Evolutionary conservation across 2,797 vertebrate species (phyloP).

Genomic region (Tenualosa ilisha): DNA sequence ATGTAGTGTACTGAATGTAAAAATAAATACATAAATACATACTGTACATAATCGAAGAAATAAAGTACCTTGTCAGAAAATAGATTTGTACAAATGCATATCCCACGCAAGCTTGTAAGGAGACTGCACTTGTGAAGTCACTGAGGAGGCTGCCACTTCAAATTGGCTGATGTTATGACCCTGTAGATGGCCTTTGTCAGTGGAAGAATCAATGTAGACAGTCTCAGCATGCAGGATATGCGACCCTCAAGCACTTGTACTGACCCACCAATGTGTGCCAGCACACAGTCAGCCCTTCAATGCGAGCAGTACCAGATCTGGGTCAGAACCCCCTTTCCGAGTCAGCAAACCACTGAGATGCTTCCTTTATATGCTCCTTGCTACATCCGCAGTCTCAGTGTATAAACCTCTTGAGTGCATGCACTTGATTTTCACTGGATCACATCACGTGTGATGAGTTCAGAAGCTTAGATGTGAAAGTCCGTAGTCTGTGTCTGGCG

Average conservation of each 20-base stretch:
- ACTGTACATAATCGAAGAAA: slow-evolving; percentile 75
- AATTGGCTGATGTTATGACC: neutral
- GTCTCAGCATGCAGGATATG: slow-evolving; percentile 50
- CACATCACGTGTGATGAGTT: slow-evolving; percentile 40
- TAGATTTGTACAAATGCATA: slow-evolving; percentile 79
- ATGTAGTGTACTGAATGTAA: slow-evolving; percentile 74
- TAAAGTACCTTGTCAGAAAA: slow-evolving; percentile 73
- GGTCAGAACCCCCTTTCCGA: neutral
- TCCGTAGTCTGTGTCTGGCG: slow-evolving; percentile 65
- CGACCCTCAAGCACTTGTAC: slow-evolving; percentile 36
- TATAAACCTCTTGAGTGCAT: neutral
- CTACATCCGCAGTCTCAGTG: slow-evolving; percentile 6
- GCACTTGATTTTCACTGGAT: neutral
- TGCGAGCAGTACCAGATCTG: slow-evolving; percentile 44
- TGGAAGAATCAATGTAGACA: slow-evolving; percentile 55
- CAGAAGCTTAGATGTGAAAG: slow-evolving; percentile 75
- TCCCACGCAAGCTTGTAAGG: slow-evolving; percentile 69
- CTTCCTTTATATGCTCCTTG: neutral
- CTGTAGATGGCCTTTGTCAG: slow-evolving; percentile 10
- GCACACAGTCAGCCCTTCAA: slow-evolving; percentile 68
- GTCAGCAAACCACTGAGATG: neutral
- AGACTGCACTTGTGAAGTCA: slow-evolving; percentile 54
- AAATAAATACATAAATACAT: slow-evolving; percentile 81
- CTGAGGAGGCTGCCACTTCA: neutral
- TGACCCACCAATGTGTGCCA: slow-evolving; percentile 55